phyloP scores from a whole-genome alignment of 2,888 invertebrate genomes.

The Dendrolimus pini region DNA sequence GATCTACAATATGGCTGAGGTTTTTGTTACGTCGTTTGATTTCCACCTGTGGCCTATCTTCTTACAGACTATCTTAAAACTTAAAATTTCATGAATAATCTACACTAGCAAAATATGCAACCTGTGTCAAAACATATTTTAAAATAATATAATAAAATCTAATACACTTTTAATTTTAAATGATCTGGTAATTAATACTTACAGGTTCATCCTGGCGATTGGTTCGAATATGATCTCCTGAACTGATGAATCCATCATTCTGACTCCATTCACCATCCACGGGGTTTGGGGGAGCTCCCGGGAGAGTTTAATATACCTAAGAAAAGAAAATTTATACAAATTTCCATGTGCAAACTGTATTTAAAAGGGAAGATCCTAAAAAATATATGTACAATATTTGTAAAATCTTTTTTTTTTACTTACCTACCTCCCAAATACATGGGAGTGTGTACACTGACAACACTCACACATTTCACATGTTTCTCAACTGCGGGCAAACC shows the following conservation, averaged over 20 bases:
- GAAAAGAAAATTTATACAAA: background rate
- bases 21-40: too few species aligned
- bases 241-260: slow-evolving; percentile 90
- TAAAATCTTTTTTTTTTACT: slow-evolving; percentile 6
- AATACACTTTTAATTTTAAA: background rate
- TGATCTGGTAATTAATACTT: slow-evolving; percentile 31
- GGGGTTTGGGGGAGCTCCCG: slow-evolving; percentile 94
- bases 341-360: too few species aligned
- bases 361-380: too few species aligned
- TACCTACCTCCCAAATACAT: slow-evolving; percentile 81
- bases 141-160: background rate
- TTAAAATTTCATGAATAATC: too few species aligned
- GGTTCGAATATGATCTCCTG: slow-evolving; percentile 90
- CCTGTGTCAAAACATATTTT: slow-evolving; percentile 19
- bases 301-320: slow-evolving; percentile 90
- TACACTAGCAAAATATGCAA: slow-evolving; percentile 9
- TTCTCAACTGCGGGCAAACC: slow-evolving; percentile 53
- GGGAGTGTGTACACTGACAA: slow-evolving; percentile 76
- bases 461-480: slow-evolving; percentile 57
- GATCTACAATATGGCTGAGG: too few species aligned
- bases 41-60: too few species aligned
- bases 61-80: too few species aligned
- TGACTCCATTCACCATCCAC: slow-evolving; percentile 89
- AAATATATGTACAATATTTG: too few species aligned
- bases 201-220: slow-evolving; percentile 78